A percentile compares a stretch with the other conserved stretches of the same genome.
Evolutionary conservation across 2,113 vertebrate genomes (phyloP).

Genomic region (Heteronetta atricapilla): DNA sequence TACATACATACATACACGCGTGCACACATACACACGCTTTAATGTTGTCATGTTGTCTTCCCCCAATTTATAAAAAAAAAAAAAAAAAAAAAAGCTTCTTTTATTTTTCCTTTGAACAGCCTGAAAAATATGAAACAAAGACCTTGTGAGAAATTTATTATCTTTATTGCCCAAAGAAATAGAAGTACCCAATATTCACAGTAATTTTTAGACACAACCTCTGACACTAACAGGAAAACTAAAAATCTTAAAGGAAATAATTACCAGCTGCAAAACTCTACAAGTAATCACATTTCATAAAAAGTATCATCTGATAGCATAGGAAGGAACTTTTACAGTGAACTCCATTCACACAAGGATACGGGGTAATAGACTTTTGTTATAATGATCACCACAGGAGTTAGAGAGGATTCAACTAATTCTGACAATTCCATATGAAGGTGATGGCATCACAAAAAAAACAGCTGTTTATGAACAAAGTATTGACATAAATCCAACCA

Average conservation of each 20-base stretch:
- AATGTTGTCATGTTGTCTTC: conserved; percentile 46
- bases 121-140: neutral
- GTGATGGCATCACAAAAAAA: neutral
- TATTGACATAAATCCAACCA: neutral
- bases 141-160: conserved; percentile 16
- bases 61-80: neutral
- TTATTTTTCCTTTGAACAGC: conserved; percentile 17
- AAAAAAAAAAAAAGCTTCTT: neutral
- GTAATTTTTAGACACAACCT: neutral
- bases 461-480: neutral
- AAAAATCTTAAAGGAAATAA: neutral
- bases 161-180: conserved; percentile 13
- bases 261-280: neutral
- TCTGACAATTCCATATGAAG: neutral
- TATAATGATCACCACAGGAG: neutral
- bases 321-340: neutral
- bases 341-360: neutral
- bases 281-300: neutral
- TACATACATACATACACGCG: neutral
- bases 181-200: neutral
- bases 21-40: neutral
- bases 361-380: neutral
- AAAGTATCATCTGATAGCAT: neutral
- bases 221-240: neutral
- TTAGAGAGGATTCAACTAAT: neutral